Evolutionary conservation across 2,113 vertebrate species (phyloP), one percentile per base, ranked within the genome.

Genomic region (Sorex araneus): DNA sequence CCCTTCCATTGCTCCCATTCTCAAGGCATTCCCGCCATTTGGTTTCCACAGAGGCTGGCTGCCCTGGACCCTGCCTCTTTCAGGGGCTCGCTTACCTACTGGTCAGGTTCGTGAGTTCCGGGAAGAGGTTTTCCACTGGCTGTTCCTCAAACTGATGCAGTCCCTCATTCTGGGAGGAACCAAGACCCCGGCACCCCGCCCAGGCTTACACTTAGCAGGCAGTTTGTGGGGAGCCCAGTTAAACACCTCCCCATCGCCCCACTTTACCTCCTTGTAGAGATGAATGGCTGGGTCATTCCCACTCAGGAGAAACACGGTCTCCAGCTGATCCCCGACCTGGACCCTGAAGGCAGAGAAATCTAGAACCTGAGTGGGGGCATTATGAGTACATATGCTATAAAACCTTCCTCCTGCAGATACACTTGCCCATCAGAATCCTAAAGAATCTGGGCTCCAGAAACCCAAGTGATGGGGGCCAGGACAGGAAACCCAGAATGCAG

Each of bases 101-200:
- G 70, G 98, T 98, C 80, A 99, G 97, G 18, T 98, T 95, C 0
- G 98, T 98, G 15, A 99, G 98, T 90, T 99, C 99, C 16, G 99
- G 99, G 94, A 99, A 99, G 80, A 99, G 98, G 79, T 96, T 98
- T 94, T 99, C 98, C 84, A 99, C 98, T 0, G 99, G 98, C 95
- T 99, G 98, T 92, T 99, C 99, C 81, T 99, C 99, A 97, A 99
- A 99, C 97, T 99, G 99, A 92, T 99, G 99, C 40, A 99, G 97
- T 8, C 98, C 98, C 64, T 98, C 98, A 0, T 99, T 99, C 99
- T 99, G 96, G 54, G 64, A n/a, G 27, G 3, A 73, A 66, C 4
- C 30, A 28, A 94, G 71, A 80, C 50, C 34, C n/a, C 0, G 30
- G 9, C 64, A 28, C 27, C 9, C 57, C 8, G 34, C 27, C 27